Conservation (phyloP, 2,797 vertebrate species). For the Chaetophractus vellerosus region DNA sequence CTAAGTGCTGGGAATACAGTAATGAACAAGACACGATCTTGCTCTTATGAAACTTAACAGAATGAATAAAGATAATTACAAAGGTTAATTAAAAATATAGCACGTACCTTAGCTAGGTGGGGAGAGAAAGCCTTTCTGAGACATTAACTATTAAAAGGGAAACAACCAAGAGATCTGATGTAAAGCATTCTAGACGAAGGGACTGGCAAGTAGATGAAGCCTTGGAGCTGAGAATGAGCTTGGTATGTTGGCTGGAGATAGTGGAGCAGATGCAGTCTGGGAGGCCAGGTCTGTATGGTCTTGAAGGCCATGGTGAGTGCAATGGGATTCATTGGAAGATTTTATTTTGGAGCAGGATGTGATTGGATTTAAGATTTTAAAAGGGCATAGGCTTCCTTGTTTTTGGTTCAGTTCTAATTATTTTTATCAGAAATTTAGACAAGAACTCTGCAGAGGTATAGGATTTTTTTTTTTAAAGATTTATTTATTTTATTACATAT, state of each 20-base stretch:
- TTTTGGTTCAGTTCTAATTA: not conserved
- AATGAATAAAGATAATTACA: slow-evolving; percentile 1
- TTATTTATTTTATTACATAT: too few relatives aligned
- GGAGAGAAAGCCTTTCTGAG: not conserved
- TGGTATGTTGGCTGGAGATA: too few relatives aligned
- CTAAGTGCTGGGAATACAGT: not conserved
- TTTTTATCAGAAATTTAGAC: not conserved
- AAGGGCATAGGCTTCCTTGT: not conserved
- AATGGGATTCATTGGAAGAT: not conserved
- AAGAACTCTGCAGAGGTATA: not conserved
- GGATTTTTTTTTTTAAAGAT: too few relatives aligned
- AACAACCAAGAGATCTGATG: not conserved
- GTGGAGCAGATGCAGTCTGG: not conserved
- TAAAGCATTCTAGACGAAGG: not conserved
- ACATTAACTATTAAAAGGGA: not conserved
- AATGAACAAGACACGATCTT: not conserved
- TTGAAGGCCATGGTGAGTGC: not conserved
- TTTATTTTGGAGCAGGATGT: slow-evolving; percentile 2
- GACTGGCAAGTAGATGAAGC: not conserved
- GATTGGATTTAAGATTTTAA: slow-evolving; percentile 7
- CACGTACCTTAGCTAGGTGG: not conserved
- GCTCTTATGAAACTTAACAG: not conserved
- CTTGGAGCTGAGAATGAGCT: not conserved
- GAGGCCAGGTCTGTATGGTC: not conserved
- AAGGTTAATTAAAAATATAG: slow-evolving; percentile 43